These are phyloP conservation scores for Pristionchus fissidentatus DNA, from an alignment of 2,888 invertebrate genomes.

Conservation along the genomic window DNA sequence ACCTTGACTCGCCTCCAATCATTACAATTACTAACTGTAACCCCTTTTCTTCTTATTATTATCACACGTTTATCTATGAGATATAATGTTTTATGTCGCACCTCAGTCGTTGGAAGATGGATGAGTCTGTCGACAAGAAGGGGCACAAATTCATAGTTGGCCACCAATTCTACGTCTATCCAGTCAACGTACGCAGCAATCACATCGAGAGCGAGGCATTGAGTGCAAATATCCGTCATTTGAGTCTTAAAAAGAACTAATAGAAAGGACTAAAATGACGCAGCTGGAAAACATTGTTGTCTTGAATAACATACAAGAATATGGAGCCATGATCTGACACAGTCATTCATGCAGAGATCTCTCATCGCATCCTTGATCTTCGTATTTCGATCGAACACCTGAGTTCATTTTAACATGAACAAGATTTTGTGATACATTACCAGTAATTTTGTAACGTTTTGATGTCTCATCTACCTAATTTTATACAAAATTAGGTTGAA, in stretches of 20 bases:
- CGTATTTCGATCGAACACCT: conserved; percentile 78
- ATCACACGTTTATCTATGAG: neutral
- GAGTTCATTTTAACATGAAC: neutral
- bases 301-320: conserved; percentile 77
- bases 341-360: conserved; percentile 78
- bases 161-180: conserved; percentile 80
- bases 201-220: conserved; percentile 78
- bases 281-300: neutral
- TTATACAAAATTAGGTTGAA: too few relatives aligned
- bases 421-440: too few relatives aligned
- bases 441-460: too few relatives aligned
- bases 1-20: conserved; percentile 77
- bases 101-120: conserved; percentile 58
- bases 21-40: neutral
- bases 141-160: conserved; percentile 79
- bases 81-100: conserved; percentile 24
- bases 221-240: conserved; percentile 50
- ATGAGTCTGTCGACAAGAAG: conserved; percentile 76
- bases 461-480: too few relatives aligned
- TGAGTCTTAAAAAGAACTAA: conserved; percentile 46
- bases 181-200: conserved; percentile 80
- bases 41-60: neutral
- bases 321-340: conserved; percentile 80
- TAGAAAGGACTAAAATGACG: neutral
- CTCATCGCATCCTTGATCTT: conserved; percentile 80